phyloP scores from a whole-genome alignment of 2,888 invertebrate species.

The Tyria jacobaeae region DNA sequence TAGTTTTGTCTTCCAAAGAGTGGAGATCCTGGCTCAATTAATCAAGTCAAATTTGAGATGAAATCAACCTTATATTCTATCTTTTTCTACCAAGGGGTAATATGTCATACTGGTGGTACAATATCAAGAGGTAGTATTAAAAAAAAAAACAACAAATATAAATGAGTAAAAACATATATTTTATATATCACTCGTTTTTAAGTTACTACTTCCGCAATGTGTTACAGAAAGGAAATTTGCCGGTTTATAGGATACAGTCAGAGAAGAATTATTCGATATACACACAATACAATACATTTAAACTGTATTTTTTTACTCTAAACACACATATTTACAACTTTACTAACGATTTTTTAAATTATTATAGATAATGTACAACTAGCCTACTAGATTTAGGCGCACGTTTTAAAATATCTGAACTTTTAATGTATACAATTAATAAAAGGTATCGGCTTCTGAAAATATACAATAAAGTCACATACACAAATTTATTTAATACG shows the following conservation, averaged over 20 bases:
- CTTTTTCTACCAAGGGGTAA: background rate
- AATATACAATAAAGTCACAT: background rate
- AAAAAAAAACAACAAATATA: slow-evolving; percentile 63
- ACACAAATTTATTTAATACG: background rate
- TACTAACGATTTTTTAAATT: slow-evolving; percentile 52
- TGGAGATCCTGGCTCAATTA: no score
- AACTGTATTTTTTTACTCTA: slow-evolving; percentile 49
- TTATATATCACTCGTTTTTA: slow-evolving; percentile 74
- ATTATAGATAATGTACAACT: slow-evolving; percentile 67
- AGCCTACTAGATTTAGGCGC: slow-evolving; percentile 39
- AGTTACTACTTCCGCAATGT: slow-evolving; percentile 66
- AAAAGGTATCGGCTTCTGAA: no score
- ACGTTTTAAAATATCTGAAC: slow-evolving; percentile 1
- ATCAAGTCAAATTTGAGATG: no score
- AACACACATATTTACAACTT: slow-evolving; percentile 66
- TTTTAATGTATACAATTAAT: no score
- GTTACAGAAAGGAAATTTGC: slow-evolving; percentile 44
- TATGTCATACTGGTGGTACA: background rate
- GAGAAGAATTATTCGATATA: slow-evolving; percentile 68
- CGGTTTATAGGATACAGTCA: slow-evolving; percentile 61
- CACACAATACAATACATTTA: slow-evolving; percentile 71
- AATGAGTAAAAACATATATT: slow-evolving; percentile 87
- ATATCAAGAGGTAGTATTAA: slow-evolving; percentile 29
- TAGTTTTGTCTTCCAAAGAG: no score
- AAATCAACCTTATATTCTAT: background rate